Base-by-base conservation (phyloP, 2,797 vertebrate species). In the Phrynocephalus vlangalii region DNA sequence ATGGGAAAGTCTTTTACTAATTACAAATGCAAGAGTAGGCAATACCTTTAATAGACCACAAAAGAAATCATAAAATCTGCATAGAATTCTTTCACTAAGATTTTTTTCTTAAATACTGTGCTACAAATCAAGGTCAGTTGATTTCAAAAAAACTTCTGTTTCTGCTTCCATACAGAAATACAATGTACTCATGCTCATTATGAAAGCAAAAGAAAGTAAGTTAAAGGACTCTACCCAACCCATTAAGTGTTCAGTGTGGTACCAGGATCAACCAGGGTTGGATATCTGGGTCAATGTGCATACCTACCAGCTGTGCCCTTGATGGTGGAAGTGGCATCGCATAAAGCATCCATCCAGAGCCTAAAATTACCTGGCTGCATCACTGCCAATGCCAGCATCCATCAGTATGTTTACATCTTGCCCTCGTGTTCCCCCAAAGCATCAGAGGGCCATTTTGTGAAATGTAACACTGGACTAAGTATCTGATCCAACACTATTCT, bases 101-200 rank as follows among this genome's bases (percentile, higher is more conserved):
- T 13, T 52, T 75, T 75, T 60, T 44, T 78, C 71, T 92, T 79
- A 92, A 89, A 92, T 28, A 22, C 22, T 60, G 48, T 50, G 28
- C 56, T 75, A 38, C 60, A 24, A 60, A 75, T 26, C 2, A 63
- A 60, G 52, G 10, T 26, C n/a, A 63, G 33, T 75, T 73, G 18
- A 26, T 38, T 44, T 87, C 76, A 60, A 79, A 80, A 33, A 33
- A 33, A 33, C 7, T 73, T 70, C 90, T 67, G 73, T 66, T 24
- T 86, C 0, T 28, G 79, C 72, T 78, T 72, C 20, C 52, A 24
- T 0, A 0, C 2, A 88, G 50, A 89, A 26, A 78, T 7, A 22
- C 28, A 79, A n/a, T 70, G 80, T 44, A 26, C 52, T 33, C 9
- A 20, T 20, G 67, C 28, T 48, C 67, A 80, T 18, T 71, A 80